Conservation (phyloP, 2,797 vertebrate species). For the Oceanodroma leucorhoa region DNA sequence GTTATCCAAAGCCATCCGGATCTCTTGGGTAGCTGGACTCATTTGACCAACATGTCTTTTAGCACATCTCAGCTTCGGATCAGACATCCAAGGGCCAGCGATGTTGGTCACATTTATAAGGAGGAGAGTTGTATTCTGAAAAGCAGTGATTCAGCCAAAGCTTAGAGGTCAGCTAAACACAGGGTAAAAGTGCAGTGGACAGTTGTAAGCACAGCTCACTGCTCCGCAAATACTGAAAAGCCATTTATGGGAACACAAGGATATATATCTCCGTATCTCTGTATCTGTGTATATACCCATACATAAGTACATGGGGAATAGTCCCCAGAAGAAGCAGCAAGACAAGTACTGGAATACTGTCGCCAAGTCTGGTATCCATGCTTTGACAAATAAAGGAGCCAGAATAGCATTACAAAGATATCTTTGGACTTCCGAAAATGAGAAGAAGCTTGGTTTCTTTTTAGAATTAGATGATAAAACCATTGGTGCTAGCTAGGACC, state of each 20-base stretch:
- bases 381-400: neutral
- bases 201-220: neutral
- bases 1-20: neutral
- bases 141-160: neutral
- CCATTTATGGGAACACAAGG: neutral
- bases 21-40: neutral
- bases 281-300: neutral
- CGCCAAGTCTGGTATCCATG: neutral
- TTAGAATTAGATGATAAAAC: neutral
- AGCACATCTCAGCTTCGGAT: neutral
- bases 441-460: neutral
- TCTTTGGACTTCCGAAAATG: neutral
- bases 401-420: neutral
- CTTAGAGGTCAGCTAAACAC: neutral
- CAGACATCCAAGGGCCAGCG: neutral
- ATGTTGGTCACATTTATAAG: neutral
- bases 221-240: neutral
- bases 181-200: neutral
- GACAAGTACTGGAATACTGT: neutral
- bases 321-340: neutral
- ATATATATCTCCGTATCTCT: neutral
- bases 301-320: fast-evolving
- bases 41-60: neutral
- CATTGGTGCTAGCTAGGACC: neutral
- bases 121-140: neutral